Evolutionary conservation across 2,888 invertebrate species (phyloP), one percentile per base, ranked within the genome.

Genomic region (Drosophila cracens): DNA sequence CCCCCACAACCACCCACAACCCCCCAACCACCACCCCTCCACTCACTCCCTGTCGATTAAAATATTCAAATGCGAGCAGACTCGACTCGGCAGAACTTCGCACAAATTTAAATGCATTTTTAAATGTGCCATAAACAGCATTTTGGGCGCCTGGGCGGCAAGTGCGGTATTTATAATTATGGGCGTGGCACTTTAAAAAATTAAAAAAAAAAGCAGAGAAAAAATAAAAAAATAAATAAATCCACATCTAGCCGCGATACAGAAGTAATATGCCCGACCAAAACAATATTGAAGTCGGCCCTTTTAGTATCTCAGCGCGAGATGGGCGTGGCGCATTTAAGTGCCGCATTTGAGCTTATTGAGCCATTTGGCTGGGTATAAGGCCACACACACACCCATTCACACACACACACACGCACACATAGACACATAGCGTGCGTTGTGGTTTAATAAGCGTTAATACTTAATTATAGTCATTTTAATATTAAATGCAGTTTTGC

Each of bases 51-150:
- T 58, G 70, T 58, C 74, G 82, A 84, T 89, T 80, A 80, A 89
- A 87, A 86, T 84, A 86, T 89, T 86, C 69, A 86, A 87, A 89
- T 86, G 82, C 74, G 57, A 40, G 57, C 70, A 34, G 52, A 69
- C 68, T 64, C 57, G 25, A 25, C 46, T 25, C 25, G 36, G 36
- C 36, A 34, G 13, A 74, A 69, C 73, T 76, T 77, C 58, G 51
- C 72, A 69, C 76, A 74, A 85, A 81, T 82, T 84, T 82, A 89
- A 89, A 84, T 87, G 87, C 89, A 87, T 84, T 84, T 86, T 80
- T 74, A 78, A 87, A 82, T 82, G 79, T 84, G 80, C 80, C 74
- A 84, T 85, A 80, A 84, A 80, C 82, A 82, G 72, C 59, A 76
- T 53, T 71, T 80, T 53, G 57, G 67, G 51, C 48, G 54, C 21